Percentiles rank a stretch among this genome's conserved stretches.
Conservation (phyloP, 2,113 vertebrate species). For the Vidua macroura region DNA sequence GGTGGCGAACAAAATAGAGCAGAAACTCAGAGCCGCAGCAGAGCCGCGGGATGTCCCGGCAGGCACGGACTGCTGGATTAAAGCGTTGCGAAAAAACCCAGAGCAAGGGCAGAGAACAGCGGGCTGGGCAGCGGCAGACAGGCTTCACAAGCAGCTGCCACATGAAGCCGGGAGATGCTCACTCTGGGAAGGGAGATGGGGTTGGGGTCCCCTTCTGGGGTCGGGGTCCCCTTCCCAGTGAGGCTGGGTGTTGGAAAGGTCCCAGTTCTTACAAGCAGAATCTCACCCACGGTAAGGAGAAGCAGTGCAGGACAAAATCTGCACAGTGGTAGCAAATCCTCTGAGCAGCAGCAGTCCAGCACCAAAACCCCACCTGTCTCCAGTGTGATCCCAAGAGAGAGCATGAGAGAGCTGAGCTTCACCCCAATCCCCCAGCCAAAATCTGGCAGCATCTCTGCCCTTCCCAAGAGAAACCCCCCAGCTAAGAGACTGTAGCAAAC, state of each 20-base stretch:
- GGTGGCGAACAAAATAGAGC: background rate
- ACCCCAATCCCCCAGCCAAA: background rate
- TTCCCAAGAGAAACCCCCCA: background rate
- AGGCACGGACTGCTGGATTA: background rate
- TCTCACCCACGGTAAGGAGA: background rate
- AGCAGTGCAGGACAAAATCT: background rate
- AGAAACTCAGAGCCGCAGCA: background rate
- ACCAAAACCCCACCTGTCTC: background rate
- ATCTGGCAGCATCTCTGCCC: background rate
- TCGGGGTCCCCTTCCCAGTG: background rate
- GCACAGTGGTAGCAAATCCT: background rate
- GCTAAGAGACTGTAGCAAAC: background rate
- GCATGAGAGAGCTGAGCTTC: background rate
- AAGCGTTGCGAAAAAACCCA: background rate
- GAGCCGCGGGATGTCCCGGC: background rate
- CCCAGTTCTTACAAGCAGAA: accelerated
- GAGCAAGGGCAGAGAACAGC: accelerated
- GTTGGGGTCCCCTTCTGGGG: background rate
- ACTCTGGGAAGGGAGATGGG: too few species aligned
- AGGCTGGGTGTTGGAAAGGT: background rate
- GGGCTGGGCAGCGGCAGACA: background rate
- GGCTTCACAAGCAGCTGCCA: accelerated
- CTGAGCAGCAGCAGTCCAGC: background rate
- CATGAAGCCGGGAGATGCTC: accelerated
- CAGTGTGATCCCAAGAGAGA: background rate